Base-by-base conservation (phyloP, 2,113 vertebrate species). In the Zapus hudsonius region DNA sequence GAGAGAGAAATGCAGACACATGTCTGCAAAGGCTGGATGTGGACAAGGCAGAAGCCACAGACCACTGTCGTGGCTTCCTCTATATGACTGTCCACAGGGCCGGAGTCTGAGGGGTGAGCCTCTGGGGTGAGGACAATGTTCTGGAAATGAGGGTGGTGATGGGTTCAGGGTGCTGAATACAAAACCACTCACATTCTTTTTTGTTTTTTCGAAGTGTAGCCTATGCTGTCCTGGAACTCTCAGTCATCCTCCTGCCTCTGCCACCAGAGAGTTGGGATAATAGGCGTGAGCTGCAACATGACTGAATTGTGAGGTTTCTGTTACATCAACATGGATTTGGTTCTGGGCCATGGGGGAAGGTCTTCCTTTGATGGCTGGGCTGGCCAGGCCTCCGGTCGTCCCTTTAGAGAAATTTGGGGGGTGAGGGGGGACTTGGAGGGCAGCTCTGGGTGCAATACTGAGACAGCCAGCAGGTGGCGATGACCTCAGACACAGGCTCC, bases 391-490 rank as follows among this genome's bases (percentile, higher is more conserved):
- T 27, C 33, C 44, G 7, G 1, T 0, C 10, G 1, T 0, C 10
- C 25, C 59, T 47, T 20, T 70, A 76, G 72, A 11, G 25, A 57
- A 63, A 20, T 7, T 4, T 0, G 59, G 42, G 19, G 55, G 1
- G 36, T 1, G 70, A 57, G 19, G 4, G 31, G 4, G 69, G 27
- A n/a, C 11, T 0, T 27, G 36, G 23, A 15, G 5, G 20, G 15
- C 31, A 8, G 15, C 25, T 69, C 27, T 33, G 25, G 0, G 12
- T 85, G 80, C 91, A 93, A 86, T 93, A 61, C 88, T 12, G 0
- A 0, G 5, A 16, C 11, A 0, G 15, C 94, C 96, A 95, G 96
- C 59, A 96, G 96, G 55, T 93, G 96, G 95, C 95, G 74, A 52
- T n/a, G 36, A 9, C 12, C 89, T 76, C 59, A 6, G 92, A 3